phyloP scores from a whole-genome alignment of 2,888 invertebrate species.

The Xestia rhomboidea region DNA sequence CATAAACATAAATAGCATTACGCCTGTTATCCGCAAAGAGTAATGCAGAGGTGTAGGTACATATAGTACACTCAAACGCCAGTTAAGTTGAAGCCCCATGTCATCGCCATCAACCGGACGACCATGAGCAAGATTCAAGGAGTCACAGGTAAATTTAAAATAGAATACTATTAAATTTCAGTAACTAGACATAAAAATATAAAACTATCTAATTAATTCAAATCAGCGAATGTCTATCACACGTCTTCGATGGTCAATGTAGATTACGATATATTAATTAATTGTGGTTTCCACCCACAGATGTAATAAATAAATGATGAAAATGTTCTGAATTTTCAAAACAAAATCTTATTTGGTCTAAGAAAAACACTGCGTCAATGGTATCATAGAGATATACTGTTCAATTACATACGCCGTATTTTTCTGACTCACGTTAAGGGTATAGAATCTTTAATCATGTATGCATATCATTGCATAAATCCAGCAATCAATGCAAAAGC shows the following conservation, averaged over 20 bases:
- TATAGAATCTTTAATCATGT: neutral
- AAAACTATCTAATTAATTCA: neutral
- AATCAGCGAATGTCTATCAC: neutral
- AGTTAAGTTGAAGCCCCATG: neutral
- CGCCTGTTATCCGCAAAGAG: no score
- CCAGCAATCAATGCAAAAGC: neutral
- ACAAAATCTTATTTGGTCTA: neutral
- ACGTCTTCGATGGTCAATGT: neutral
- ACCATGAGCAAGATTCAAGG: neutral
- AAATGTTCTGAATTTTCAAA: neutral
- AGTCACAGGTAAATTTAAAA: neutral
- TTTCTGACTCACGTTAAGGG: neutral
- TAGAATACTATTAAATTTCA: neutral
- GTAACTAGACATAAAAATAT: neutral
- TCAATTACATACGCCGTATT: no score
- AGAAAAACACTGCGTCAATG: neutral
- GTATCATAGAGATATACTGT: neutral
- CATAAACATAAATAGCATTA: no score
- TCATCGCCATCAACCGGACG: neutral
- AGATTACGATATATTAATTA: constrained; percentile 16
- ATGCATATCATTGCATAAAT: neutral
- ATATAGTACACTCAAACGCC: neutral
- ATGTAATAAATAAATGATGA: constrained; percentile 1
- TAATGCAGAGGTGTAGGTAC: no score
- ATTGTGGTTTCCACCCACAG: neutral